Percentiles rank a stretch among this genome's conserved stretches.
phyloP scores from a whole-genome alignment of 1,140 invertebrate species.

The Drosophila nikananu region DNA sequence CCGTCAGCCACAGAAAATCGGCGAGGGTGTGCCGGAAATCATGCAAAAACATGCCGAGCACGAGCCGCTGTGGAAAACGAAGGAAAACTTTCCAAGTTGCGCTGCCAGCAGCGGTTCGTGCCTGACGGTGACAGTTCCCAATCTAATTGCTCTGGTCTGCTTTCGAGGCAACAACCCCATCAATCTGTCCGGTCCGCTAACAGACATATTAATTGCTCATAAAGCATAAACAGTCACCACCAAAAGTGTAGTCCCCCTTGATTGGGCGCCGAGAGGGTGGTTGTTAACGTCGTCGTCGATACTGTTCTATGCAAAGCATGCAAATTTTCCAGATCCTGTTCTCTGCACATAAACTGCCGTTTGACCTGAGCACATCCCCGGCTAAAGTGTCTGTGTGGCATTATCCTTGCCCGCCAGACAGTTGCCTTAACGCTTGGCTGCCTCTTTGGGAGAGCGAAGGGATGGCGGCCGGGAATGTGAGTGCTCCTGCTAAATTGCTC shows the following conservation, averaged over 20 bases:
- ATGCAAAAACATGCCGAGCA: constrained; percentile 77
- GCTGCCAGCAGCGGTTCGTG: constrained; percentile 23
- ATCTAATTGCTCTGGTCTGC: constrained; percentile 45
- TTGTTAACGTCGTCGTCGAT: constrained; percentile 9
- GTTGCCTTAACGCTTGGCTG: constrained; percentile 57
- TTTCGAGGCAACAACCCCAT: constrained; percentile 57
- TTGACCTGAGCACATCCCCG: constrained; percentile 28
- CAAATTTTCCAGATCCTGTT: constrained; percentile 32
- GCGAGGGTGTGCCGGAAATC: constrained; percentile 62
- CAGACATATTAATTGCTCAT: constrained; percentile 69
- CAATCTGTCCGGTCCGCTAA: constrained; percentile 48
- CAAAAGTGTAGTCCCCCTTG: constrained; percentile 33
- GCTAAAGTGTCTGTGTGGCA: constrained; percentile 56
- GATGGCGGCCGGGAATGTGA: constrained; percentile 12
- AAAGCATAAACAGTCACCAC: constrained; percentile 58
- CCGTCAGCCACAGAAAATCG: not conserved
- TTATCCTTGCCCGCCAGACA: constrained; percentile 42
- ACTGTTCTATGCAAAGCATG: constrained; percentile 29
- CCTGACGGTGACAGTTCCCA: constrained; percentile 65
- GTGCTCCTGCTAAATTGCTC: constrained; percentile 50
- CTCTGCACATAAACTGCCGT: constrained; percentile 13
- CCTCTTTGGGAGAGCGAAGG: constrained; percentile 20
- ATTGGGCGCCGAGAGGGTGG: constrained; percentile 39
- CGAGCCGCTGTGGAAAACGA: constrained; percentile 54
- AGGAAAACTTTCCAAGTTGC: constrained; percentile 49